phyloP scores from a whole-genome alignment of 2,888 invertebrate genomes.

The Macaria liturata region DNA sequence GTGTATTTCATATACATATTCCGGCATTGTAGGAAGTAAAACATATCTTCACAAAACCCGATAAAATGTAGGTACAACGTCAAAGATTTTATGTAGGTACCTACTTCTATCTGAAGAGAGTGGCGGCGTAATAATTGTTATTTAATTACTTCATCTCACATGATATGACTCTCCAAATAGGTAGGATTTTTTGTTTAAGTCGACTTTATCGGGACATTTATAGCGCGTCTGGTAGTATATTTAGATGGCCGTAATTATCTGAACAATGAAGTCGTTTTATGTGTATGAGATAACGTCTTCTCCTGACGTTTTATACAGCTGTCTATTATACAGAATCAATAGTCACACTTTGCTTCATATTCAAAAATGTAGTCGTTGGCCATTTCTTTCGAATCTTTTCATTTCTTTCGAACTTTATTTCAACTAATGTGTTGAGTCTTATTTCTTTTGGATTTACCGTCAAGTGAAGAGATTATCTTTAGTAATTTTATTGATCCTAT shows the following conservation, averaged over 20 bases:
- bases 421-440: not conserved
- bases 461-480: no score
- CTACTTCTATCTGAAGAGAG: no score
- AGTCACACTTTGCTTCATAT: not conserved
- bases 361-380: not conserved
- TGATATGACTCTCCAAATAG: slow-evolving; percentile 14
- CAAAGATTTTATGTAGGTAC: no score
- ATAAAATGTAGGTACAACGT: no score
- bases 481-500: no score
- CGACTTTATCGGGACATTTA: slow-evolving; percentile 35
- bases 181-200: slow-evolving; percentile 37
- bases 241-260: slow-evolving; percentile 29
- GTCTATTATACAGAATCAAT: no score
- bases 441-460: no score
- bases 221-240: slow-evolving; percentile 28
- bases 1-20: no score
- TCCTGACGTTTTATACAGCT: not conserved
- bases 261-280: slow-evolving; percentile 22
- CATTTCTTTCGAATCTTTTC: not conserved
- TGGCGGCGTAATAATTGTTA: slow-evolving; percentile 46
- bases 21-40: no score
- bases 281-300: slow-evolving; percentile 4
- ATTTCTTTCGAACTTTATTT: not conserved
- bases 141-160: slow-evolving; percentile 49
- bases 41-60: no score